Evolutionary conservation across 1,140 invertebrate genomes (phyloP).

Genomic region (Diorhabda elongata): DNA sequence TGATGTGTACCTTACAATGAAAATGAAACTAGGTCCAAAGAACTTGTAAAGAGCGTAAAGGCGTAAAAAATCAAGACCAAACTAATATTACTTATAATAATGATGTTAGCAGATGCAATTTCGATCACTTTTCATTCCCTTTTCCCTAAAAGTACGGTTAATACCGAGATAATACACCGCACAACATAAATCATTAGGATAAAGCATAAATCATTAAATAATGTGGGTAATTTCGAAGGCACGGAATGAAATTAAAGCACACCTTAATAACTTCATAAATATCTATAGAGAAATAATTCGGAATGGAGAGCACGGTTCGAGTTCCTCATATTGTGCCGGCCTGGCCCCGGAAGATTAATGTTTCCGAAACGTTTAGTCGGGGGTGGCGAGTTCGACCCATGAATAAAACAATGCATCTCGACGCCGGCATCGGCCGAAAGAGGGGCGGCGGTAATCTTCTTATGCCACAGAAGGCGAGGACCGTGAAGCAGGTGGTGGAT

Average conservation of each 20-base stretch:
- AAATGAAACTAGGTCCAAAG: too few species aligned
- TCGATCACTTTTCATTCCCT: too few species aligned
- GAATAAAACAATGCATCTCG: constrained; percentile 1
- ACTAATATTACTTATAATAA: too few species aligned
- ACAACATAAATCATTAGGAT: constrained; percentile 1
- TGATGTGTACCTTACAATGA: too few species aligned
- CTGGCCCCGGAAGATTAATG: constrained; percentile 1
- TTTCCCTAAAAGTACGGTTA: neutral
- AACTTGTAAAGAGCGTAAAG: too few species aligned
- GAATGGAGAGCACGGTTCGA: constrained; percentile 1
- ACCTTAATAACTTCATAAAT: constrained; percentile 3
- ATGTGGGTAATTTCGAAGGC: neutral
- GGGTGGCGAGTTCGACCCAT: constrained; percentile 1
- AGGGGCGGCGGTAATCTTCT: neutral
- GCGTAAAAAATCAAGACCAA: too few species aligned
- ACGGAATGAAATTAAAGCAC: neutral
- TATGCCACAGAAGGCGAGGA: neutral
- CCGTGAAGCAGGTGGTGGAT: neutral
- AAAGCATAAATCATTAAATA: constrained; percentile 3
- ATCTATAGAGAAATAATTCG: constrained; percentile 1
- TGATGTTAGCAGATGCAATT: too few species aligned
- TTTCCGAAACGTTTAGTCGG: constrained; percentile 1
- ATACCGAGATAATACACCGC: neutral
- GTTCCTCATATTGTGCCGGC: constrained; percentile 1
- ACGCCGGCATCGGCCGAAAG: neutral